Evolutionary conservation across 2,113 vertebrate species (phyloP).

Genomic region (Notothenia coriiceps): DNA sequence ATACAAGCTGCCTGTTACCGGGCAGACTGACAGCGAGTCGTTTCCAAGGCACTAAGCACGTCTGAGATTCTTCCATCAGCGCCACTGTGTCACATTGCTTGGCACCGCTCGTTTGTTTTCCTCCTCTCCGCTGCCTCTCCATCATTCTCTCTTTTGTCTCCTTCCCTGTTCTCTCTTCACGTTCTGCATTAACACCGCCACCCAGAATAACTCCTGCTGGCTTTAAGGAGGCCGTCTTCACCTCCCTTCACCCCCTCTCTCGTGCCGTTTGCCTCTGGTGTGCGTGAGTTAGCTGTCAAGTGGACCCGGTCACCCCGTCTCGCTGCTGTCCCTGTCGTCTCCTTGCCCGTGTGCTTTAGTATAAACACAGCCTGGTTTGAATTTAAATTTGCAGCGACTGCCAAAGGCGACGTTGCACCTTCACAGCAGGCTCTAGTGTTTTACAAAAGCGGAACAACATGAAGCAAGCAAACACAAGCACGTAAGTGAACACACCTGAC

Average conservation of each 20-base stretch:
- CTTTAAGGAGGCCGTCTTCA: slow-evolving; percentile 34
- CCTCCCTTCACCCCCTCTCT: slow-evolving; percentile 8
- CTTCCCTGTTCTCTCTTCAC: background rate
- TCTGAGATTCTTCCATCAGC: slow-evolving; percentile 55
- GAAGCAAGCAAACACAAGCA: slow-evolving; percentile 50
- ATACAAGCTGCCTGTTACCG: slow-evolving; percentile 22
- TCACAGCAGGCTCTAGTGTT: slow-evolving; percentile 48
- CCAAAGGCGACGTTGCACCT: slow-evolving; percentile 26
- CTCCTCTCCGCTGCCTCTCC: slow-evolving; percentile 11
- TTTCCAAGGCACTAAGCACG: slow-evolving; percentile 45
- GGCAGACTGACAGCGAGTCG: slow-evolving; percentile 55
- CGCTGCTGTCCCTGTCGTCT: background rate
- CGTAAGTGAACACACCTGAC: slow-evolving; percentile 40
- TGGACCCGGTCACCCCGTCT: background rate
- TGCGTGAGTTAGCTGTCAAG: slow-evolving; percentile 26
- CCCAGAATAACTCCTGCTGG: background rate
- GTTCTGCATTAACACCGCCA: background rate
- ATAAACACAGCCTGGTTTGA: slow-evolving; percentile 41
- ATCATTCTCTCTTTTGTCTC: slow-evolving; percentile 31
- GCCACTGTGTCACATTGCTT: slow-evolving; percentile 42
- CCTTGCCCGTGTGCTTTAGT: slow-evolving; percentile 27
- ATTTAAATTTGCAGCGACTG: slow-evolving; percentile 43
- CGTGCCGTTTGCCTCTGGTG: slow-evolving; percentile 11
- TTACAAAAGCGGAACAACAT: slow-evolving; percentile 20
- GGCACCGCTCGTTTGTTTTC: slow-evolving; percentile 34